Evolutionary conservation across 2,113 vertebrate genomes (phyloP).

Genomic region (Barnardius zonarius): DNA sequence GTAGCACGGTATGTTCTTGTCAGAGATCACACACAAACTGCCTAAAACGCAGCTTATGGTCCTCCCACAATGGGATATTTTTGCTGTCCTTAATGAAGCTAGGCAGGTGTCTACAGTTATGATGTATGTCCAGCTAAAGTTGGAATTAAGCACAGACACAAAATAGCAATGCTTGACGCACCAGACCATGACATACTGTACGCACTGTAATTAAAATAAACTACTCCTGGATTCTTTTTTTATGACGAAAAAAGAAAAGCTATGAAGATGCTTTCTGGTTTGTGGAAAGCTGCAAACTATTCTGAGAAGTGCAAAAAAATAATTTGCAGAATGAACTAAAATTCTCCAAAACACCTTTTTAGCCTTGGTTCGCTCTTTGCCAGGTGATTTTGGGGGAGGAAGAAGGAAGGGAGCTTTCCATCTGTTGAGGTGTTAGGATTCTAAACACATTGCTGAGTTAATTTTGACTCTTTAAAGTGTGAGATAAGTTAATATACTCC

Average conservation of each 20-base stretch:
- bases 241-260: neutral
- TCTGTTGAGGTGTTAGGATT: conserved; percentile 47
- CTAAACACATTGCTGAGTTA: conserved; percentile 46
- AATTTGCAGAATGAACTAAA: neutral
- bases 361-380: conserved; percentile 33
- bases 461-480: conserved; percentile 61
- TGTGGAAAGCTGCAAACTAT: neutral
- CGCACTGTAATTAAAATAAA: conserved; percentile 59
- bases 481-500: conserved; percentile 61
- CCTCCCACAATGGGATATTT: conserved; percentile 64
- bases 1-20: conserved; percentile 26
- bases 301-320: conserved; percentile 33
- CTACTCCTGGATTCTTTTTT: neutral
- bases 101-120: conserved; percentile 57
- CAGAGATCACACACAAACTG: conserved; percentile 40
- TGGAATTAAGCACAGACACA: conserved; percentile 48
- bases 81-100: conserved; percentile 47
- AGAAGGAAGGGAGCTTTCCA: conserved; percentile 30
- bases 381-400: conserved; percentile 37
- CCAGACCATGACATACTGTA: conserved; percentile 46
- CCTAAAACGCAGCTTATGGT: conserved; percentile 28
- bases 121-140: conserved; percentile 43
- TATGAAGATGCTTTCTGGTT: neutral
- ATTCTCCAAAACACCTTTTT: conserved; percentile 21
- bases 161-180: conserved; percentile 56